Base-by-base conservation (phyloP, 2,888 invertebrate genomes). In the Plusia festucae region DNA sequence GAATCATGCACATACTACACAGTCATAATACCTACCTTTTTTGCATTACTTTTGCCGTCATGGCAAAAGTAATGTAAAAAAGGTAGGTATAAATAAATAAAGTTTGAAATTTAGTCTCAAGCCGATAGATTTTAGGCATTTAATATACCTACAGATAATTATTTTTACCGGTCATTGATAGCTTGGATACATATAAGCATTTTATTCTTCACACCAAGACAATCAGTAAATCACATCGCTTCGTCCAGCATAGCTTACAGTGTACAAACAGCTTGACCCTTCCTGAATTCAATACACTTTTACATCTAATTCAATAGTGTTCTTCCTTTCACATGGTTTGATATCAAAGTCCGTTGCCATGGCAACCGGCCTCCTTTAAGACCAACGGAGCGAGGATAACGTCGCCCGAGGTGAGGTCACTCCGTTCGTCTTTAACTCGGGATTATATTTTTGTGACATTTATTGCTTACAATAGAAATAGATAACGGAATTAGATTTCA, bases 301-400 rank as follows among this genome's bases (percentile, higher is more conserved):
- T 69, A 73, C 70, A 67, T 69, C 53, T 76, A 70, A 78, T 78
- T 73, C 73, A 65, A 69, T 78, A 78, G 68, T 77, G 64, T 63
- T 67, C 56, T 76, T 64, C 51, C 53, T 72, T 58, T 65, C 74
- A 75, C 66, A 71, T 68, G 68, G 73, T 69, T 70, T 70, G 69
- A 73, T 75, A 75, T 77, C 79, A 75, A 79, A 78, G 78, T 67
- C 68, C 53, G 76, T 77, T 73, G 64, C 68, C 55, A 78, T 80
- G 58, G 73, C 66, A 77, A 81, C 77, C 49, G 54, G 58, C 57
- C 76, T 74, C 76, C 72, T 73, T 80, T 65, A 53, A 60, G 58
- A n/a, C 52, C 71, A 80, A 52, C 74, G 73, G 67, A 74, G 68
- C 68, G 80, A 9, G 58, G 16, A 59, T 75, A 68, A 73, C 59